These are phyloP conservation scores for Stigmatopora argus DNA, from an alignment of 2,113 vertebrate species.

Conservation along the genomic window DNA sequence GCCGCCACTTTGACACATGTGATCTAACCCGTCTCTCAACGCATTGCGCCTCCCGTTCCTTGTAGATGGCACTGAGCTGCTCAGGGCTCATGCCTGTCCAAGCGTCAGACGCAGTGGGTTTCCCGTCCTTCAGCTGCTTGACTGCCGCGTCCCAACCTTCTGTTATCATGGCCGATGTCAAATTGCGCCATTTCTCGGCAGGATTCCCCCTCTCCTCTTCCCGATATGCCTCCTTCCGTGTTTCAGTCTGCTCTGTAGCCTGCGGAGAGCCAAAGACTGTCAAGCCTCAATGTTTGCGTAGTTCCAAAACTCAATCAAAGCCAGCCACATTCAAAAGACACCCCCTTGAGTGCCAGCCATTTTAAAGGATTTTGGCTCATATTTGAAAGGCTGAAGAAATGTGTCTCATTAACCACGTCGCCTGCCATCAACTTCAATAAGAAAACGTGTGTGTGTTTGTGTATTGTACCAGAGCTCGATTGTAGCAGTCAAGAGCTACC, in stretches of 20 bases:
- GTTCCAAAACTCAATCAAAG: neutral
- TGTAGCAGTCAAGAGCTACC: slow-evolving; percentile 59
- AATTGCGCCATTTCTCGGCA: slow-evolving; percentile 59
- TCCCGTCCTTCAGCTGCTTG: slow-evolving; percentile 11
- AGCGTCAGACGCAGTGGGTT: slow-evolving; percentile 55
- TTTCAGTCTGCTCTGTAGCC: slow-evolving; percentile 57
- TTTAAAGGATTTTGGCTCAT: too few species aligned
- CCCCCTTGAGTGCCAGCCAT: too few species aligned
- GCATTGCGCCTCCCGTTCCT: slow-evolving; percentile 56
- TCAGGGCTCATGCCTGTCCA: slow-evolving; percentile 73
- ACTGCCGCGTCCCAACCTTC: slow-evolving; percentile 57
- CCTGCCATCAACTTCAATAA: slow-evolving; percentile 26
- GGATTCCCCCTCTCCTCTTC: slow-evolving; percentile 50
- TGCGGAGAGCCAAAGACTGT: slow-evolving; percentile 27
- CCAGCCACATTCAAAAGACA: too few species aligned
- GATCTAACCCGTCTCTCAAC: slow-evolving; percentile 67
- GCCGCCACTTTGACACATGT: too few species aligned
- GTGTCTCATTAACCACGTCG: slow-evolving; percentile 33
- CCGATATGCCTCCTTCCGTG: slow-evolving; percentile 36
- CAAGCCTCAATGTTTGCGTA: slow-evolving; percentile 15
- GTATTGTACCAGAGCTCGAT: slow-evolving; percentile 65
- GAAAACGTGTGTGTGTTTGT: slow-evolving; percentile 30
- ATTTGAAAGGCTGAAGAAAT: too few species aligned
- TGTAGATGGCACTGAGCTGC: slow-evolving; percentile 60
- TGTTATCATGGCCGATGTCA: slow-evolving; percentile 72